Conservation (phyloP, 1,140 invertebrate species). For the Lordiphosa stackelbergi region DNA sequence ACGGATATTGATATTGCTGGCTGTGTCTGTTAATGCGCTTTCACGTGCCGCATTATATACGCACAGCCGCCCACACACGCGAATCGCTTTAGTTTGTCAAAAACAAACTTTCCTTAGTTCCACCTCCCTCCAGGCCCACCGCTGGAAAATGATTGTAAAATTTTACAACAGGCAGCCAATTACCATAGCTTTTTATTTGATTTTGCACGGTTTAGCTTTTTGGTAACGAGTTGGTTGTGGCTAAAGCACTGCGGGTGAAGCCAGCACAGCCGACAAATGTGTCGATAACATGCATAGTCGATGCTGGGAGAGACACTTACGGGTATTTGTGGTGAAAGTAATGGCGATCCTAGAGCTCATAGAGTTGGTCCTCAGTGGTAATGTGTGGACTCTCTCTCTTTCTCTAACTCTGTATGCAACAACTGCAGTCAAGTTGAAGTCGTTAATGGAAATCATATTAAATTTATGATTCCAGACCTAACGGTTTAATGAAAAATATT, state of each 20-base stretch:
- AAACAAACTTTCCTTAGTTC: slow-evolving; percentile 57
- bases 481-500: too few species aligned
- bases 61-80: slow-evolving; percentile 17
- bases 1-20: slow-evolving; percentile 48
- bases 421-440: too few species aligned
- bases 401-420: too few species aligned
- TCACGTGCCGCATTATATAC: slow-evolving; percentile 54
- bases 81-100: slow-evolving; percentile 57
- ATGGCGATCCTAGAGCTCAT: too few species aligned
- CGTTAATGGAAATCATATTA: too few species aligned
- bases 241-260: slow-evolving; percentile 12
- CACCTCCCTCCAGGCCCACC: slow-evolving; percentile 18
- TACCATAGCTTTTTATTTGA: slow-evolving; percentile 56
- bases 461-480: too few species aligned
- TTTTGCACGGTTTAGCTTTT: slow-evolving; percentile 63
- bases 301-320: too few species aligned
- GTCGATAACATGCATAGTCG: slow-evolving; percentile 7
- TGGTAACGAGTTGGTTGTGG: slow-evolving; percentile 43
- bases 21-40: slow-evolving; percentile 44
- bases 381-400: too few species aligned
- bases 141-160: slow-evolving; percentile 53
- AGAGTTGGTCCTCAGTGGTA: too few species aligned
- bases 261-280: slow-evolving; percentile 20
- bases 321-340: too few species aligned
- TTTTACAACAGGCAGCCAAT: slow-evolving; percentile 61